Base-by-base conservation (phyloP, 2,888 invertebrate species). In the Agapetus fuscipes region DNA sequence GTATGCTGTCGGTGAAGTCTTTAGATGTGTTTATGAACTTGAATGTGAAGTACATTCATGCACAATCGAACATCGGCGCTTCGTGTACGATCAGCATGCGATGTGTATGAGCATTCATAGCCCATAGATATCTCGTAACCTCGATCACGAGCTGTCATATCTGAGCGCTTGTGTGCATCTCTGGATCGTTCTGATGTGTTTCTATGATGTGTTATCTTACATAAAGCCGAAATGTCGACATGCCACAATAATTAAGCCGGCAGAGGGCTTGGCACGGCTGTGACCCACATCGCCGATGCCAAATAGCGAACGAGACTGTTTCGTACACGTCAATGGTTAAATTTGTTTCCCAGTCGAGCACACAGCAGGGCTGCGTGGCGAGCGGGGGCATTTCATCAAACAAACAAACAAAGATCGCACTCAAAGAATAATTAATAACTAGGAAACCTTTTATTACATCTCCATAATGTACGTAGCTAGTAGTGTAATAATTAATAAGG, bases 191-290 rank as follows among this genome's bases (percentile, higher is more conserved):
- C 3, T 16, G n/a, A 11, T 28, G 15, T 32, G 27, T 20, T 20
- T 20, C 20, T 6, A 9, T 38, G 34, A 43, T 38, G 40, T 37
- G 40, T 28, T 40, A 40, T 40, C 45, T 45, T 42, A 44, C 43
- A 46, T 44, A 41, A 46, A 44, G 36, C 34, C 37, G 39, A 46
- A 46, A 46, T 46, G 46, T 46, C 46, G 43, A 46, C 46, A 39
- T 46, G 46, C 43, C 43, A 41, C 41, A 39, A 46, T 46, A 46
- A 46, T 46, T 44, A 46, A 46, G 43, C 46, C 35, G 46, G 44
- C 43, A 43, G 31, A 34, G 39, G 38, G 30, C 44, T 46, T 46
- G 46, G 46, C 46, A 43, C 41, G 25, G 36, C 34, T 34, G 29
- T 46, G 46, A 46, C 46, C 46, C 41, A 46, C 41, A 44, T 44